Percentiles rank a stretch among this genome's conserved stretches.
phyloP scores from a whole-genome alignment of 2,113 vertebrate species.

The Nannobrachium achirus region DNA sequence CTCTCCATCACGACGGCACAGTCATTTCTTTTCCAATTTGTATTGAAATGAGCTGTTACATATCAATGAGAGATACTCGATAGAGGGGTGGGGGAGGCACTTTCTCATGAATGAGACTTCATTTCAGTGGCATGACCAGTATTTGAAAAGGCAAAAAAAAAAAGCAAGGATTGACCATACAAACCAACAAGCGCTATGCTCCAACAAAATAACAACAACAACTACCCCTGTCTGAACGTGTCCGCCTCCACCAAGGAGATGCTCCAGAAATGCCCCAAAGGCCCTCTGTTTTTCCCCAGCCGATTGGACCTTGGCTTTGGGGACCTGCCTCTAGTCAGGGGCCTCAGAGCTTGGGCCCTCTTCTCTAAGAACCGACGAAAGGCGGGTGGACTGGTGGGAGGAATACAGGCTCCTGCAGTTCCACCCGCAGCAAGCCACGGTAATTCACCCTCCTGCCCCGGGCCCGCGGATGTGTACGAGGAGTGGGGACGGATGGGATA shows the following conservation, averaged over 20 bases:
- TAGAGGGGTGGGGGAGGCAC: constrained; percentile 10
- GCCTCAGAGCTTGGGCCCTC: constrained; percentile 78
- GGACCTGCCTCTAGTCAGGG: constrained; percentile 75
- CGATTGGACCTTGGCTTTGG: constrained; percentile 72
- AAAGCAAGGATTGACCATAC: constrained; percentile 20
- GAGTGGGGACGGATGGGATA: constrained; percentile 63
- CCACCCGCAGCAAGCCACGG: constrained; percentile 27
- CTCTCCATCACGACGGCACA: constrained; percentile 12
- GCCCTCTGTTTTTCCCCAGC: constrained; percentile 68
- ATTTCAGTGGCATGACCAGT: constrained; percentile 13
- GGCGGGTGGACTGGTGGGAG: constrained; percentile 37
- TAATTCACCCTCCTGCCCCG: constrained; percentile 39
- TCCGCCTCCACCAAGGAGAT: constrained; percentile 58
- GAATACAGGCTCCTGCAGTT: constrained; percentile 44
- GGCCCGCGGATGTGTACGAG: constrained; percentile 59
- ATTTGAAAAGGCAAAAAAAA: constrained; percentile 44
- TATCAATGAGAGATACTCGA: constrained; percentile 35
- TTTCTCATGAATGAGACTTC: constrained; percentile 28
- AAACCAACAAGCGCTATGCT: constrained; percentile 68
- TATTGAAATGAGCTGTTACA: constrained; percentile 12
- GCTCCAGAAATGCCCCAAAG: constrained; percentile 67
- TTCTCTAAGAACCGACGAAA: constrained; percentile 74
- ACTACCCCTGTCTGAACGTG: constrained; percentile 78
- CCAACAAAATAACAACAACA: constrained; percentile 85
- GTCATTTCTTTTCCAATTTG: constrained; percentile 10